Evolutionary conservation across 1,140 invertebrate species (phyloP).

Genomic region (Bombus superbus): DNA sequence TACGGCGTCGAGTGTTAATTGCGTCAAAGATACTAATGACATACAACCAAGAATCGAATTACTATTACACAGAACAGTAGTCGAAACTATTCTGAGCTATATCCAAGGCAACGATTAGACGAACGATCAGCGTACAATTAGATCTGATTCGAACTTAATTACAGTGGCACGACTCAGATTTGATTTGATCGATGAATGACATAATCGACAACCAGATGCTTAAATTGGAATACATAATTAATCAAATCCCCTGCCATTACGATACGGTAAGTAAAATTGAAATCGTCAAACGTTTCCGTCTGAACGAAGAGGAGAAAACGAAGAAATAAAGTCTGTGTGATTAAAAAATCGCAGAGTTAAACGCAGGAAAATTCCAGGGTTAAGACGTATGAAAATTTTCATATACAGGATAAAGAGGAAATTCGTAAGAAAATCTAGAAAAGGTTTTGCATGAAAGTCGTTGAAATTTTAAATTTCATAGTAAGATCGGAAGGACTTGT

Average conservation of each 20-base stretch:
- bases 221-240: neutral
- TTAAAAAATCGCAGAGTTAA: no score
- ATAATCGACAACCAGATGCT: neutral
- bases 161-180: neutral
- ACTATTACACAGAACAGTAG: neutral
- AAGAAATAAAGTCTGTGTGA: no score
- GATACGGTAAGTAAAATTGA: neutral
- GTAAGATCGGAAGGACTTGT: no score
- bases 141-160: constrained; percentile 22
- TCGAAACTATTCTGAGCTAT: neutral
- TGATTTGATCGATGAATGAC: neutral
- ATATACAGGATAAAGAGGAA: no score
- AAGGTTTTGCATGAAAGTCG: no score
- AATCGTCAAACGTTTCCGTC: neutral
- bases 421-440: no score
- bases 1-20: neutral
- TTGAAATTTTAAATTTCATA: no score
- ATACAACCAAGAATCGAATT: neutral
- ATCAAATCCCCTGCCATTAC: neutral
- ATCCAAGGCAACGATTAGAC: neutral
- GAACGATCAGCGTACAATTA: neutral
- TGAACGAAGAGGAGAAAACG: neutral
- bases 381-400: no score
- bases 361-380: no score
- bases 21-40: neutral